Percentiles rank a stretch among this genome's conserved stretches.
phyloP scores from a whole-genome alignment of 2,113 vertebrate genomes.

The Poecilia latipinna region DNA sequence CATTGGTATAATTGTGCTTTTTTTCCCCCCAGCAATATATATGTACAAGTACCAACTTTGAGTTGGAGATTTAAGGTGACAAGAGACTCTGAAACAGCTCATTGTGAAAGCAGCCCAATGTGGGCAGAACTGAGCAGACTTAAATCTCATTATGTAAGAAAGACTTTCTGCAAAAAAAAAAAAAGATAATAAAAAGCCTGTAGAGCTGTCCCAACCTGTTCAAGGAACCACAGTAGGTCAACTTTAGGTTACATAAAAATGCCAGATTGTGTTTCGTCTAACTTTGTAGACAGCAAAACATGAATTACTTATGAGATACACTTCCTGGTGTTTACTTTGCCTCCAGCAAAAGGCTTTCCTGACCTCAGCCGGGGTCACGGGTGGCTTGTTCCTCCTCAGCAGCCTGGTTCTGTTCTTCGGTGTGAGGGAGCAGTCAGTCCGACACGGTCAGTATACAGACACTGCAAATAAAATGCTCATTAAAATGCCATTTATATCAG shows the following conservation, averaged over 20 bases:
- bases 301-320: not conserved
- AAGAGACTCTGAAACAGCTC: no score
- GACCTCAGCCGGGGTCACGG: slow-evolving; percentile 73
- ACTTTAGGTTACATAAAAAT: not conserved
- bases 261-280: not conserved
- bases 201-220: no score
- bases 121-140: no score
- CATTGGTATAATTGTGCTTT: no score
- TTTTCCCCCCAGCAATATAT: not conserved
- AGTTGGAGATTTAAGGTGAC: no score
- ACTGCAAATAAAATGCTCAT: not conserved
- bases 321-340: not conserved
- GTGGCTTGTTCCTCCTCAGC: slow-evolving; percentile 75
- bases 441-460: not conserved
- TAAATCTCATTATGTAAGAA: not conserved
- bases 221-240: no score
- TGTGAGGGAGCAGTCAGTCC: slow-evolving; percentile 75
- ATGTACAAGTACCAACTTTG: no score
- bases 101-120: no score
- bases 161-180: not conserved
- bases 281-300: not conserved
- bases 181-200: no score
- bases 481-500: not conserved
- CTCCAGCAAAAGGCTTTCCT: slow-evolving; percentile 74
- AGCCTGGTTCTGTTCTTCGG: slow-evolving; percentile 78